Conservation (phyloP, 2,113 vertebrate species). For the Callipepla squamata region DNA sequence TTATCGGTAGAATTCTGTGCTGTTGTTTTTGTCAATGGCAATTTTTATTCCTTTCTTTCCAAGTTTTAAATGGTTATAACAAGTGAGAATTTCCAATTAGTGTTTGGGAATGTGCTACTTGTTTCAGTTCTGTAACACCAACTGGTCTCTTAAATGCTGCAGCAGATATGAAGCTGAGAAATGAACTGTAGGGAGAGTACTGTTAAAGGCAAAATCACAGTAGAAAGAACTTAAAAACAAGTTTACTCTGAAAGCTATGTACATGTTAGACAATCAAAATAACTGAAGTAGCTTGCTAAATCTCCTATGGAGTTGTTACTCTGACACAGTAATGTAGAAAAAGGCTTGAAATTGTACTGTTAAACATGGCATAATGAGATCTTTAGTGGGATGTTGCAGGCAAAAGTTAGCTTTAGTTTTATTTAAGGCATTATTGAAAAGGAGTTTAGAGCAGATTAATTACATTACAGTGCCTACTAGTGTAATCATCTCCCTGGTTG, state of each 20-base stretch:
- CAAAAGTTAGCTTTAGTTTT: background rate
- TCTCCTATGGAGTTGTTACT: background rate
- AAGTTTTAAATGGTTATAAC: background rate
- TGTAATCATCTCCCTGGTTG: background rate
- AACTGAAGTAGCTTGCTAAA: background rate
- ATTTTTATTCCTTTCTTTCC: background rate
- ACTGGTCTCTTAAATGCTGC: background rate
- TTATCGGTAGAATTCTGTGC: background rate
- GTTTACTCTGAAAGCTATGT: background rate
- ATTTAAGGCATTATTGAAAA: background rate
- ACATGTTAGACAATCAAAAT: background rate
- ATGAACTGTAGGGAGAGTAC: background rate
- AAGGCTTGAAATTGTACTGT: background rate
- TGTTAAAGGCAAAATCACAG: slow-evolving; percentile 4
- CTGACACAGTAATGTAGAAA: background rate
- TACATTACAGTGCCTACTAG: background rate
- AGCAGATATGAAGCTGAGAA: background rate
- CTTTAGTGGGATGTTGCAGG: background rate
- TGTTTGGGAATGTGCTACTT: background rate
- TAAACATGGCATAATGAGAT: background rate
- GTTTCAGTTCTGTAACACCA: background rate
- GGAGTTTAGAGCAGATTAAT: background rate
- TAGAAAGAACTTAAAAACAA: background rate
- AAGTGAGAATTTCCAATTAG: background rate
- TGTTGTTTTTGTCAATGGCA: background rate